Evolutionary conservation across 2,797 vertebrate genomes (phyloP).

Genomic region (Manis crassicaudata): DNA sequence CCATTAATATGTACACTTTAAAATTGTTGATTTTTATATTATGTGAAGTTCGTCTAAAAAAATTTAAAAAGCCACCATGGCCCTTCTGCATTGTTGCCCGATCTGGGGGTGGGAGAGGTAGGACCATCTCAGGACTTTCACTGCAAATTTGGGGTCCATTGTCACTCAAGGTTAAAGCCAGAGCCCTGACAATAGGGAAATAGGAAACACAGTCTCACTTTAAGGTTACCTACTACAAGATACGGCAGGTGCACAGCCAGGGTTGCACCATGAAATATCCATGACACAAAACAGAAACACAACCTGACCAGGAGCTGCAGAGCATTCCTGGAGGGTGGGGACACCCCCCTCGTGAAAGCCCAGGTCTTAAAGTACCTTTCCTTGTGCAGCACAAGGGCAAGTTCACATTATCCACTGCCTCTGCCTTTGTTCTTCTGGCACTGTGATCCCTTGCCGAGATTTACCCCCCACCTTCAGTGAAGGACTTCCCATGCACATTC

Average conservation of each 20-base stretch:
- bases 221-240: background rate
- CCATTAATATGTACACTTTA: background rate
- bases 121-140: background rate
- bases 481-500: background rate
- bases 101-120: background rate
- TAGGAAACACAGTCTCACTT: background rate
- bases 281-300: background rate
- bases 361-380: background rate
- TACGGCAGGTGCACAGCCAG: background rate
- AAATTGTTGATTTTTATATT: background rate
- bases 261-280: background rate
- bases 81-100: background rate
- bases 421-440: background rate
- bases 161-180: background rate
- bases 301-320: background rate
- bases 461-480: background rate
- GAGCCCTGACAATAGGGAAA: background rate
- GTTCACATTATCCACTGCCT: background rate
- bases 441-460: background rate
- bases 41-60: background rate
- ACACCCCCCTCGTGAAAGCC: background rate
- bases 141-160: no score
- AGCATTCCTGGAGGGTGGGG: background rate
- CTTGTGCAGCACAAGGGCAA: background rate
- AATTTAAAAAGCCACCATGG: background rate